These are phyloP conservation scores for Tokudaia muenninki DNA, from an alignment of 2,797 vertebrate species.

Conservation along the genomic window DNA sequence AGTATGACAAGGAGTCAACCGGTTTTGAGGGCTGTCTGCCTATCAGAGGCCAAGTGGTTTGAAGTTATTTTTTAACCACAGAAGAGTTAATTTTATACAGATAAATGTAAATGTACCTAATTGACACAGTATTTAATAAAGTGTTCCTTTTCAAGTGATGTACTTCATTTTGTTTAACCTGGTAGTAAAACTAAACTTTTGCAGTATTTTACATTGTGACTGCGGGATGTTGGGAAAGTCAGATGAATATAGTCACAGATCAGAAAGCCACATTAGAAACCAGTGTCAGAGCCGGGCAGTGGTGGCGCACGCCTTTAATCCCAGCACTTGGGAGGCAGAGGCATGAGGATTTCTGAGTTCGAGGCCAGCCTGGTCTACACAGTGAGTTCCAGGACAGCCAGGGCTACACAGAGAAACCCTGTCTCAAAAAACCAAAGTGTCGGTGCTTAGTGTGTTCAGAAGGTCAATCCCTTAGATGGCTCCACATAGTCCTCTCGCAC, in stretches of 20 bases:
- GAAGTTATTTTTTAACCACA: slow-evolving; percentile 7
- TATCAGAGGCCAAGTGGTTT: not conserved
- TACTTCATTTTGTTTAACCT: not conserved
- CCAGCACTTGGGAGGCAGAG: no score
- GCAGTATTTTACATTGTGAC: not conserved
- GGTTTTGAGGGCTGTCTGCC: not conserved
- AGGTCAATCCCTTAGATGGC: not conserved
- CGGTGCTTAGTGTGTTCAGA: not conserved
- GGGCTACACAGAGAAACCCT: no score
- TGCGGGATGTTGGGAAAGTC: not conserved
- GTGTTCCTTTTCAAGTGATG: not conserved
- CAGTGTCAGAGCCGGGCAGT: not conserved
- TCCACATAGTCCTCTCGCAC: not conserved
- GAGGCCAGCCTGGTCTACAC: no score
- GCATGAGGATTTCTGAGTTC: no score
- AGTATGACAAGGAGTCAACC: not conserved
- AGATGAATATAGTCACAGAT: not conserved
- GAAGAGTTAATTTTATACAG: slow-evolving; percentile 64
- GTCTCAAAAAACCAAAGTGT: not conserved
- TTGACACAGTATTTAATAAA: slow-evolving; percentile 63
- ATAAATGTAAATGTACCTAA: not conserved
- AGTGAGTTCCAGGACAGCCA: no score
- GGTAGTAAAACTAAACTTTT: not conserved
- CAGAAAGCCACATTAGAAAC: not conserved
- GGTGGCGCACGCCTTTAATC: no score